Evolutionary conservation across 2,888 invertebrate species (phyloP).

Genomic region (Mycalesis mineus): DNA sequence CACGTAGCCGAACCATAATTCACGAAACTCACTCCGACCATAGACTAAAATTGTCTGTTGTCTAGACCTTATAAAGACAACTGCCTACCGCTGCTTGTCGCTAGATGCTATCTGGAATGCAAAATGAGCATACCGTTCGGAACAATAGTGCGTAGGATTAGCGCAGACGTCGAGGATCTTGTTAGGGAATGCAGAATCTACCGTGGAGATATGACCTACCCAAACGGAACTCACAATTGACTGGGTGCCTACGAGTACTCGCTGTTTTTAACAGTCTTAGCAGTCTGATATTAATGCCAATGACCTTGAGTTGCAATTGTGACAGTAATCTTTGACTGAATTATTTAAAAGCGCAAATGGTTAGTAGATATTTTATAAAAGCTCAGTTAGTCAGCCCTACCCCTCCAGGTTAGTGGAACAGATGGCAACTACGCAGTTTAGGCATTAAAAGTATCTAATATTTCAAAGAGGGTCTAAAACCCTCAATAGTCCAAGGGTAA

Average conservation of each 20-base stretch:
- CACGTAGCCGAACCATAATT: conserved; percentile 18
- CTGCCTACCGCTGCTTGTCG: conserved; percentile 31
- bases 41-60: conserved; percentile 16
- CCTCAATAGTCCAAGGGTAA: too few species aligned
- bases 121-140: conserved; percentile 45
- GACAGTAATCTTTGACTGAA: too few species aligned
- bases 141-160: conserved; percentile 66
- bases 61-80: conserved; percentile 35
- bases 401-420: too few species aligned
- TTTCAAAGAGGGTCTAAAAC: too few species aligned
- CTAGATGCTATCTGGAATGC: conserved; percentile 41
- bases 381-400: too few species aligned
- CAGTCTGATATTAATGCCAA: too few species aligned
- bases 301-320: too few species aligned
- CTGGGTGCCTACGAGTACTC: neutral
- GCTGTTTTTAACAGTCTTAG: too few species aligned
- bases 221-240: neutral
- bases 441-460: too few species aligned
- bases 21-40: conserved; percentile 16
- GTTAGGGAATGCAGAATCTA: conserved; percentile 17
- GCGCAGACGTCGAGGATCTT: conserved; percentile 34
- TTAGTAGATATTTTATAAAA: too few species aligned
- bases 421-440: too few species aligned
- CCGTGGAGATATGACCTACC: neutral
- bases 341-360: too few species aligned